Conservation (phyloP, 2,113 vertebrate species). For the Podilymbus podiceps region DNA sequence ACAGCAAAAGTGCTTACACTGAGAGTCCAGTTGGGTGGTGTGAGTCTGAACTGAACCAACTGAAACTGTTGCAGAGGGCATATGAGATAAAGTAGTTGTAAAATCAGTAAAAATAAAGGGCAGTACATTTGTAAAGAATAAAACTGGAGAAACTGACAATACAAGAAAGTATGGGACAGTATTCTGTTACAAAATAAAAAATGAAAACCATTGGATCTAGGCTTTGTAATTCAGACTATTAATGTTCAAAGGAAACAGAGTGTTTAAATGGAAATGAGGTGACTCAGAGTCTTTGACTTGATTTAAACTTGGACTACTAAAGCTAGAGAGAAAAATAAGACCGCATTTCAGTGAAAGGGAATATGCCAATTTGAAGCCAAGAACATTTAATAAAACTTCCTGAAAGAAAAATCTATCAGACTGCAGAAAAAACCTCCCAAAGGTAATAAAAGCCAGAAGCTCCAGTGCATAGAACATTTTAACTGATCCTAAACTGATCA, state of each 20-base stretch:
- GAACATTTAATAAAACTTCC: constrained; percentile 40
- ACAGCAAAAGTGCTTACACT: constrained; percentile 9
- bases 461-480: neutral
- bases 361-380: constrained; percentile 28
- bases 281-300: constrained; percentile 31
- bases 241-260: constrained; percentile 44
- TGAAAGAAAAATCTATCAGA: constrained; percentile 48
- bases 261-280: constrained; percentile 48
- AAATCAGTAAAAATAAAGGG: constrained; percentile 48
- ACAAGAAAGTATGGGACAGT: neutral
- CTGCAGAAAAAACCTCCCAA: neutral
- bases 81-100: neutral
- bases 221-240: constrained; percentile 43
- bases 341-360: constrained; percentile 35
- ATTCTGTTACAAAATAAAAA: constrained; percentile 42
- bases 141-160: neutral
- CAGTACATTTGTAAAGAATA: constrained; percentile 8
- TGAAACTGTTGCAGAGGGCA: neutral
- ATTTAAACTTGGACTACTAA: constrained; percentile 28
- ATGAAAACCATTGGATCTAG: constrained; percentile 2
- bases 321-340: constrained; percentile 30
- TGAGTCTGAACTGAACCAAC: constrained; percentile 34
- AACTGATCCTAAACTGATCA: constrained; percentile 34
- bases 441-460: constrained; percentile 25
- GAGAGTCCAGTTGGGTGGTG: neutral